Evolutionary conservation across 2,113 vertebrate species (phyloP), one percentile per base, ranked within the genome.

Genomic region (Phoxinus phoxinus): DNA sequence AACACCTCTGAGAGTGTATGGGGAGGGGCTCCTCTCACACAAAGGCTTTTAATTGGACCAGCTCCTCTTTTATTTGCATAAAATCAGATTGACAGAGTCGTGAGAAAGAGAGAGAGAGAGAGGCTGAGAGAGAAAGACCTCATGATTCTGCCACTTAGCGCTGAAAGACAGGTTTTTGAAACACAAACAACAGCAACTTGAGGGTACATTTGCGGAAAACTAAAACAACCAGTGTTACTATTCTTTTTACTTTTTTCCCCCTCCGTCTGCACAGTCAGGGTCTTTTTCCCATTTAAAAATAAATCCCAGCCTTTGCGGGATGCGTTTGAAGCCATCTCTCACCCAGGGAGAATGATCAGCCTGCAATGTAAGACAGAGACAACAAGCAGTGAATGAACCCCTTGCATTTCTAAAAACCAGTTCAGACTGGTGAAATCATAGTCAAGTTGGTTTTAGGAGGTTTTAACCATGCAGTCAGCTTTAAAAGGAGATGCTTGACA

Each of bases 11-110:
- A 78, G 86, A 35, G 32, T 58, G 82, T 71, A 83, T 63, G 53
- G 90, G 93, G 92, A 85, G 93, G 93, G 89, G 89, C 65, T 83
- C 79, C 83, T 91, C 87, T 83, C 91, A 93, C 86, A 92, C 90
- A 92, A 92, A 90, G 86, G 91, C 92, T 82, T 93, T 94, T 94
- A 94, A 94, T 94, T 94, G 90, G 90, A 91, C 91, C 91, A 90
- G 72, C 86, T 93, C 90, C 90, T 71, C 63, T 87, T 89, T 89
- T 80, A 80, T 89, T 87, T 82, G 86, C 83, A 87, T 87, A 83
- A 56, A 78, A 79, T 85, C 15, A 56, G 67, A 65, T 67, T 67
- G 65, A 82, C 76, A 46, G 69, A 63, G 25, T 81, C 15, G 2
- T 44, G 46, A 72, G 46, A 41, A 51, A 85, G 75, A 63, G 71